Evolutionary conservation across 2,113 vertebrate genomes (phyloP).

Genomic region (Hoplias malabaricus): DNA sequence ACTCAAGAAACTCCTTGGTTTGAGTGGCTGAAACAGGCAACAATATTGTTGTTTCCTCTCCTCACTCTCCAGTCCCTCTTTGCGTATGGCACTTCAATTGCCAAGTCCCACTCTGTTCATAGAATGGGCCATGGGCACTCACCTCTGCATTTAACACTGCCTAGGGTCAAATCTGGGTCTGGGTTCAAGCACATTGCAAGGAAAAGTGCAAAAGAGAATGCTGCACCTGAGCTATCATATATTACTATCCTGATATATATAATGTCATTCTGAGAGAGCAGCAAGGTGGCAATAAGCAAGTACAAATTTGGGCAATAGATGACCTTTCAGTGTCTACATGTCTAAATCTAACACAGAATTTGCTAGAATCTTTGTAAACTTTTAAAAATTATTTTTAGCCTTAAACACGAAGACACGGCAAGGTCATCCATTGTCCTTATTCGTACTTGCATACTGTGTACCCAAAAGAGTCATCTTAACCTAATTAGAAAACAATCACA

Average conservation of each 20-base stretch:
- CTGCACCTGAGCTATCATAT: conserved; percentile 22
- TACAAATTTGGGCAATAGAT: too few species aligned
- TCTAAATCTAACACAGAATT: too few species aligned
- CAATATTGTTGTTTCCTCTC: background rate
- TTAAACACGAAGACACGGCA: too few species aligned
- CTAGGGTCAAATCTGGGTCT: background rate
- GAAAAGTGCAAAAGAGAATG: conserved; percentile 13
- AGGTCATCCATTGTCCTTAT: too few species aligned
- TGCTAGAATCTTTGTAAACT: too few species aligned
- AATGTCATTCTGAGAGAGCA: too few species aligned
- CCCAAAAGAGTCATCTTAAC: too few species aligned
- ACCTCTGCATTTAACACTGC: background rate
- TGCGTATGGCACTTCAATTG: background rate
- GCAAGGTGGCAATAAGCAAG: background rate
- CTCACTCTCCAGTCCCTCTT: background rate
- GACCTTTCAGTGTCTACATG: too few species aligned
- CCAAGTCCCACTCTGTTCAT: background rate
- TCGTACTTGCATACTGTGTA: too few species aligned
- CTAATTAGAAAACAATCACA: too few species aligned
- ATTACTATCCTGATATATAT: background rate
- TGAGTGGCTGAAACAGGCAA: background rate
- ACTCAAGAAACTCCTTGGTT: background rate
- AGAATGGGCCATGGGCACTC: background rate
- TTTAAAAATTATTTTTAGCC: too few species aligned
- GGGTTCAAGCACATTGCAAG: background rate